Evolutionary conservation across 2,888 invertebrate genomes (phyloP).

Genomic region (Lingula anatina): DNA sequence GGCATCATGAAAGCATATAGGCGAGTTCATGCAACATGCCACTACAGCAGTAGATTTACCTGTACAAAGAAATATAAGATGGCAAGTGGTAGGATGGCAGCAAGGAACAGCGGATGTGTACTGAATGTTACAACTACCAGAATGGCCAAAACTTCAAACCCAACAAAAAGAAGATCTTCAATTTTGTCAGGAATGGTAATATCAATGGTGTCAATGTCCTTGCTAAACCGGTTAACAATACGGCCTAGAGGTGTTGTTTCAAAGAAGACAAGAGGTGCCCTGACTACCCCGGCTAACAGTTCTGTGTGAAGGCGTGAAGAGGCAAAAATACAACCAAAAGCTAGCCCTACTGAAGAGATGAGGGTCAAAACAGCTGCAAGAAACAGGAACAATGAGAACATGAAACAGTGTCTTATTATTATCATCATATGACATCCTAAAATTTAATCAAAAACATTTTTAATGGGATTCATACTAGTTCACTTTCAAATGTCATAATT

Average conservation of each 20-base stretch:
- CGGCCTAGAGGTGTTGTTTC: conserved; percentile 51
- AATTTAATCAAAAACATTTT: no score
- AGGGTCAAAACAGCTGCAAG: conserved; percentile 30
- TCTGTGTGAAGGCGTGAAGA: conserved; percentile 40
- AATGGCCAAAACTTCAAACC: conserved; percentile 19
- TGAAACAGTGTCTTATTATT: no score
- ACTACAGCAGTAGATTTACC: no score
- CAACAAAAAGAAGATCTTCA: conserved; percentile 35
- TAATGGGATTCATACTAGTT: no score
- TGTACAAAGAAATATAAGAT: conserved; percentile 31
- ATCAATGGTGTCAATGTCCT: conserved; percentile 40
- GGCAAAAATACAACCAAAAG: conserved; percentile 51
- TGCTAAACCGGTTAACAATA: conserved; percentile 49
- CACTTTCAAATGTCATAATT: no score
- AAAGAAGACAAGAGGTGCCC: conserved; percentile 31
- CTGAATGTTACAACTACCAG: conserved; percentile 25
- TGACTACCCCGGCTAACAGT: conserved; percentile 41
- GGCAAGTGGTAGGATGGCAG: conserved; percentile 23
- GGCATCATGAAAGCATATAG: no score
- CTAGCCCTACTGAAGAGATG: conserved; percentile 30
- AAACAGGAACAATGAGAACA: no score
- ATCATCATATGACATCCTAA: no score
- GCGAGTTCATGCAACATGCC: no score
- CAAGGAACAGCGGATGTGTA: conserved; percentile 23
- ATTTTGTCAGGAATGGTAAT: conserved; percentile 37